phyloP scores from a whole-genome alignment of 1,140 invertebrate genomes.

The Cataglyphis hispanica region DNA sequence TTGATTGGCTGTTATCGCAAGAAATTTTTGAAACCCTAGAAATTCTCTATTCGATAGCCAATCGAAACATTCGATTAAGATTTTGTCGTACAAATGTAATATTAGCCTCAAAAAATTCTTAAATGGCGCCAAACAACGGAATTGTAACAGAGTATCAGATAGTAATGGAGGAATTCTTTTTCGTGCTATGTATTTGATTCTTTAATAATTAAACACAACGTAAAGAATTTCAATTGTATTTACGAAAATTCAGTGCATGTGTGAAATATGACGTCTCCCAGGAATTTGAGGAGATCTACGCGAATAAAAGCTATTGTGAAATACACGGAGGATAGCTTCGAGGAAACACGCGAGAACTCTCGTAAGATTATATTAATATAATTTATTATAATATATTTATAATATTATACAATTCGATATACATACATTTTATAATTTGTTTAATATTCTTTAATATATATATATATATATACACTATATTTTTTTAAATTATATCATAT shows the following conservation, averaged over 20 bases:
- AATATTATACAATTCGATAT: not conserved
- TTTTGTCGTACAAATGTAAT: too few species aligned
- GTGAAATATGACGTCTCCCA: slow-evolving; percentile 39
- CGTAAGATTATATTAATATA: slow-evolving; percentile 45
- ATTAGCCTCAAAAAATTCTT: not conserved
- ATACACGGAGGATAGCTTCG: slow-evolving; percentile 1
- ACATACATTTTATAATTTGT: not conserved
- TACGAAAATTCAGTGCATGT: not conserved
- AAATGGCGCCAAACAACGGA: slow-evolving; percentile 14
- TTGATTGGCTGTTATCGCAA: too few species aligned
- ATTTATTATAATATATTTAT: not conserved
- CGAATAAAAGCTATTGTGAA: slow-evolving; percentile 54
- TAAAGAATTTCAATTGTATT: not conserved
- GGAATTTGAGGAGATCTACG: slow-evolving; percentile 69
- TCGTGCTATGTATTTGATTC: not conserved
- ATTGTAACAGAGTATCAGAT: not conserved
- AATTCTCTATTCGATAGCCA: too few species aligned
- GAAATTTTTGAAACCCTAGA: too few species aligned
- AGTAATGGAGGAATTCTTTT: not conserved
- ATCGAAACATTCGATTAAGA: too few species aligned
- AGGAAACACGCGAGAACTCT: not conserved
- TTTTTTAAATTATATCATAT: not conserved
- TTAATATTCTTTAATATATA: not conserved
- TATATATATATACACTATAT: not conserved
- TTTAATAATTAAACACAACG: not conserved